These are phyloP conservation scores for Pygathrix nemaeus DNA, from an alignment of 2,113 vertebrate genomes.

Conservation along the genomic window DNA sequence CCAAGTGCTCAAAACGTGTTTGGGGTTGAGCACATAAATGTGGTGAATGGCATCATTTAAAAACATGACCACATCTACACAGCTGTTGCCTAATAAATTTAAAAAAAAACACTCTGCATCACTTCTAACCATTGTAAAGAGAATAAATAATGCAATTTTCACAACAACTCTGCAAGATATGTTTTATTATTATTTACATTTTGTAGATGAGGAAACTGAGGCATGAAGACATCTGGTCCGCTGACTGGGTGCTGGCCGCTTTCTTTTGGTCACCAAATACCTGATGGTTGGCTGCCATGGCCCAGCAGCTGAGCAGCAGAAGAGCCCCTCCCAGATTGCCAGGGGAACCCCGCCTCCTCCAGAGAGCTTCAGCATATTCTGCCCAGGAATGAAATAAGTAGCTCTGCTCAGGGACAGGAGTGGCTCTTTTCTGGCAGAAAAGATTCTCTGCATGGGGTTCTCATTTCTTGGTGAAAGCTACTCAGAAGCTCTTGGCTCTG, in stretches of 20 bases:
- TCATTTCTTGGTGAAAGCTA: neutral
- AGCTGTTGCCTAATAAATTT: neutral
- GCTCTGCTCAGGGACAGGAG: neutral
- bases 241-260: neutral
- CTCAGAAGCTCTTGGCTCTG: conserved; percentile 25
- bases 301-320: neutral
- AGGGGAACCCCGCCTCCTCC: neutral
- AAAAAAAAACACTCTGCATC: neutral
- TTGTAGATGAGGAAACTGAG: neutral
- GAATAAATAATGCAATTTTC: neutral
- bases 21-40: neutral
- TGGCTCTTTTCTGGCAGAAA: neutral
- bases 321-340: neutral
- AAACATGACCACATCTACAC: neutral
- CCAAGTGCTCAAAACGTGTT: neutral
- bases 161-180: neutral
- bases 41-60: neutral
- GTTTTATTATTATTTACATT: neutral
- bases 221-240: neutral
- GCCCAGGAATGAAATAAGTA: neutral
- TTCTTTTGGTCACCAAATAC: neutral
- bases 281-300: neutral
- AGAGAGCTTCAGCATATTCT: neutral
- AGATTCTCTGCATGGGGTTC: neutral
- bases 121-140: neutral